Evolutionary conservation across 2,888 invertebrate genomes (phyloP).

Genomic region (Pyrocoelia pectoralis): DNA sequence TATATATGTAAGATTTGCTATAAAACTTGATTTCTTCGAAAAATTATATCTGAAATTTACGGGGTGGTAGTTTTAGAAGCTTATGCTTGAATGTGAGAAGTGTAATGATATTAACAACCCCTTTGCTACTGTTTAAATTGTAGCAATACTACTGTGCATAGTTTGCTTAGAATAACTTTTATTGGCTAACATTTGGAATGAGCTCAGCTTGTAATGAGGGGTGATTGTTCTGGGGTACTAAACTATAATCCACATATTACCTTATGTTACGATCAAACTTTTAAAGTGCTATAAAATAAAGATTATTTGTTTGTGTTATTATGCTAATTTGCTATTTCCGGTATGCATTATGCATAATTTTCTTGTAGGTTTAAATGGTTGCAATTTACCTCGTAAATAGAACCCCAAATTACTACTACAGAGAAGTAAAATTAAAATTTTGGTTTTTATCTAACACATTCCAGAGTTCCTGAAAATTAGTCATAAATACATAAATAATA

Average conservation of each 20-base stretch:
- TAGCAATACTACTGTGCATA: not conserved
- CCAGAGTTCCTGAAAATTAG: too few species aligned
- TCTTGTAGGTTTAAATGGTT: too few species aligned
- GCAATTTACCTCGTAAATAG: too few species aligned
- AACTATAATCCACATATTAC: not conserved
- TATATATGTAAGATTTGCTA: too few species aligned
- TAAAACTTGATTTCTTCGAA: not conserved
- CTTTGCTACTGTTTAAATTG: not conserved
- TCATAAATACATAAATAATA: too few species aligned
- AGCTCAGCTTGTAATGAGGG: not conserved
- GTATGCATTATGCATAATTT: too few species aligned
- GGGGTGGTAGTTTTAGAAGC: not conserved
- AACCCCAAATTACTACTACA: too few species aligned
- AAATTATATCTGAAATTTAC: not conserved
- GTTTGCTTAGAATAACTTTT: conserved; percentile 2
- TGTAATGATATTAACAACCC: conserved; percentile 1
- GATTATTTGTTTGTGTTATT: not conserved
- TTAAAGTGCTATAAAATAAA: not conserved
- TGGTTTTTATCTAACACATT: too few species aligned
- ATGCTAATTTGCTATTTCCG: not conserved
- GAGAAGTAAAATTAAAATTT: too few species aligned
- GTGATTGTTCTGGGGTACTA: not conserved
- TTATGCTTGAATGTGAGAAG: too few species aligned
- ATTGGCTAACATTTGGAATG: conserved; percentile 1
- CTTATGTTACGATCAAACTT: not conserved